Evolutionary conservation across 2,888 invertebrate genomes (phyloP), one percentile per base, ranked within the genome.

Genomic region (Oxytorus armatus): DNA sequence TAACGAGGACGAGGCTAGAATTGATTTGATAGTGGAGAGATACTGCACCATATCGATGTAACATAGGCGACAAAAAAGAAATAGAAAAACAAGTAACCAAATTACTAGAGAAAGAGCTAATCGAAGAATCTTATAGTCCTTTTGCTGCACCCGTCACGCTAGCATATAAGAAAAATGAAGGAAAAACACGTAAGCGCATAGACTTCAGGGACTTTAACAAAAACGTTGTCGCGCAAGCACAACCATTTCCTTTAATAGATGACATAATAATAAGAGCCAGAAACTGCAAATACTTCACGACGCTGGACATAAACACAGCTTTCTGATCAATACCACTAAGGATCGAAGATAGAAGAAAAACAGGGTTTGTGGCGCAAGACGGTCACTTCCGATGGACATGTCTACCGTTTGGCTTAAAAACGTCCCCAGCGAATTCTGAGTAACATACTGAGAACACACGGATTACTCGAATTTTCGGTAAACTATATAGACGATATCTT

Each of bases 201-300:
- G 65, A 65, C 21, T 65, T 47, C 33, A 49, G 65, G 5, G 65
- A 70, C 1, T 29, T 72, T 0, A 83, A 82, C 57, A 70, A 80
- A 61, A 63, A 68, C 36, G 53, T 81, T 29, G 53, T 81, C 2
- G 57, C 80, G 4, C 72, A 84, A 53, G 33, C 47, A 0, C 78
- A 83, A 77, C 83, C 81, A 0, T 79, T 84, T 36, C 81, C 84
- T 16, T 53, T 51, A 74, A 83, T 83, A n/a, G 75, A 82, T 18
- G 83, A 84, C 42, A 25, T 84, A 61, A 66, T 82, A 61, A 39
- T 65, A 73, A 82, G 82, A 78, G 75, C 80, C 18, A 73, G 76
- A 65, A 53, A 79, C 49, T 61, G 75, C 11, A 75, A 73, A 63
- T 82, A 69, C 39, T 82, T 83, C 47, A 66, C 81, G 16, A 81